Evolutionary conservation across 2,888 invertebrate genomes (phyloP).

Genomic region (Zhuqinia jingwanae): DNA sequence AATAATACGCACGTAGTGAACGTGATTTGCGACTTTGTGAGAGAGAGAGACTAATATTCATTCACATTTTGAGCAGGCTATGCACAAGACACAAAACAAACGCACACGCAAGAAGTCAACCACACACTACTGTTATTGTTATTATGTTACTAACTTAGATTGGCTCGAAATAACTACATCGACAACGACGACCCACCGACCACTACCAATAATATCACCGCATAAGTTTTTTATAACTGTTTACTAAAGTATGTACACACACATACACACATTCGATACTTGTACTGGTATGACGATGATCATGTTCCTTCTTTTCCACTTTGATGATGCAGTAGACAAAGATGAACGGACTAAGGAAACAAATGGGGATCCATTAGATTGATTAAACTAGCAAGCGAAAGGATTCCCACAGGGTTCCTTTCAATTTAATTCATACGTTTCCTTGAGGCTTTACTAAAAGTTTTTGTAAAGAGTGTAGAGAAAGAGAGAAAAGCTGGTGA

Average conservation of each 20-base stretch:
- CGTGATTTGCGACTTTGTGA: constrained; percentile 53
- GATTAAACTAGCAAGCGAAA: constrained; percentile 70
- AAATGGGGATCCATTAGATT: constrained; percentile 73
- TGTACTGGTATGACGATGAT: neutral
- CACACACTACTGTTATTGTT: constrained; percentile 24
- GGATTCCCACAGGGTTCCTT: constrained; percentile 73
- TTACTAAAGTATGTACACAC: constrained; percentile 36
- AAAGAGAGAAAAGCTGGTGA: neutral
- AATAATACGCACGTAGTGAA: constrained; percentile 13
- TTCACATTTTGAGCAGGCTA: neutral
- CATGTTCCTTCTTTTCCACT: constrained; percentile 42
- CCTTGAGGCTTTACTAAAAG: constrained; percentile 66
- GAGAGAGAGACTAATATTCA: constrained; percentile 35
- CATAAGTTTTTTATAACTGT: constrained; percentile 55
- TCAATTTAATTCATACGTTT: constrained; percentile 73
- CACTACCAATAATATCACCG: constrained; percentile 14
- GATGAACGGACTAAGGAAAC: constrained; percentile 70
- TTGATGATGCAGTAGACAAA: constrained; percentile 59
- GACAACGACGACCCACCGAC: constrained; percentile 24
- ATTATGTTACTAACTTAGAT: no score
- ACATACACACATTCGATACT: constrained; percentile 16
- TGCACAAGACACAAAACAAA: neutral
- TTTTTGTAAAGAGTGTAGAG: constrained; percentile 48
- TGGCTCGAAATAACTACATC: constrained; percentile 12
- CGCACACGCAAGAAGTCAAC: constrained; percentile 23